These are phyloP conservation scores for Aporophyla lueneburgensis DNA, from an alignment of 2,888 invertebrate species.

Conservation along the genomic window DNA sequence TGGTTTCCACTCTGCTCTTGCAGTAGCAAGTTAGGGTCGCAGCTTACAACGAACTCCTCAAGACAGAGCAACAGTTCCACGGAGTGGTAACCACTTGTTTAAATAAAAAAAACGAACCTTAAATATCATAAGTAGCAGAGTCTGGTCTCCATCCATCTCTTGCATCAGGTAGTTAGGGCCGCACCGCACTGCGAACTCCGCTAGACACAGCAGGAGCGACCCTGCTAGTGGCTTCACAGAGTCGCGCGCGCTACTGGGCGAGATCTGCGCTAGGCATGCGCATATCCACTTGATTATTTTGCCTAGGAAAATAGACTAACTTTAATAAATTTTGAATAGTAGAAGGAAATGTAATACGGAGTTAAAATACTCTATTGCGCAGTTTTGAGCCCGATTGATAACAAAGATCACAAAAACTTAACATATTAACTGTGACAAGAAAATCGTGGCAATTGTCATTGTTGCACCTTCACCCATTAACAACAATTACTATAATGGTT, in stretches of 20 bases:
- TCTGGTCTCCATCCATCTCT: constrained; percentile 86
- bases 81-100: constrained; percentile 91
- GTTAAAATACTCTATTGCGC: neutral
- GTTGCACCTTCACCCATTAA: too few species aligned
- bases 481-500: neutral
- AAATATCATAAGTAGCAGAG: constrained; percentile 93
- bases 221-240: constrained; percentile 93
- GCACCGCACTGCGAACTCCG: constrained; percentile 98
- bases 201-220: constrained; percentile 96
- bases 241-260: constrained; percentile 91
- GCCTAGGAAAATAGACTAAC: constrained; percentile 75
- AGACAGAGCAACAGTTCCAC: constrained; percentile 97
- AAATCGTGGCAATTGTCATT: neutral
- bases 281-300: constrained; percentile 91
- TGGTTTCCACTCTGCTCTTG: constrained; percentile 87
- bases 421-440: neutral
- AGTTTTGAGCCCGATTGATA: neutral
- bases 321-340: neutral
- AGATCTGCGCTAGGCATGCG: constrained; percentile 88
- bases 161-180: constrained; percentile 92
- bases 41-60: constrained; percentile 98
- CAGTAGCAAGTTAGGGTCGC: constrained; percentile 92
- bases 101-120: constrained; percentile 86
- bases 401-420: neutral
- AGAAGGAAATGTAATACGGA: neutral